Percentiles rank a stretch among this genome's conserved stretches.
phyloP scores from a whole-genome alignment of 30 jellyfish, hydroid and myxozoan genomes.

The Pelagia noctiluca region DNA sequence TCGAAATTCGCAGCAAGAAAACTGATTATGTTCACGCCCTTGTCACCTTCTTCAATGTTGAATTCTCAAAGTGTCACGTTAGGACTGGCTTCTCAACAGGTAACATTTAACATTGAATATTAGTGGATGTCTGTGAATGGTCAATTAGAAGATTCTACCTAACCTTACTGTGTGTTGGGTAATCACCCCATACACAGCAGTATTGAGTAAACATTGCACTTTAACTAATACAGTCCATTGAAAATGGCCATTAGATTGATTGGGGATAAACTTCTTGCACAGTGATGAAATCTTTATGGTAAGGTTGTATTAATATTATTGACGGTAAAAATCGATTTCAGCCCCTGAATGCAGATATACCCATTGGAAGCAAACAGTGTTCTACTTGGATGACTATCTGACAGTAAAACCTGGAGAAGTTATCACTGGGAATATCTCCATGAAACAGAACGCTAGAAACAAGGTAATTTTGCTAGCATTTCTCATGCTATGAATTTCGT shows the following conservation, averaged over 20 bases:
- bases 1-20: slow-evolving; percentile 78
- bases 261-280: too few relatives aligned
- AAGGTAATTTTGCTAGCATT: slow-evolving; percentile 47
- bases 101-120: too few relatives aligned
- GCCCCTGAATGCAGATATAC: slow-evolving; percentile 97
- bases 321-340: slow-evolving; percentile 7
- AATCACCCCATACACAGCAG: too few relatives aligned
- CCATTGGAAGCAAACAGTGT: slow-evolving; percentile 98
- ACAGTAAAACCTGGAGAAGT: slow-evolving; percentile 92
- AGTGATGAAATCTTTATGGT: too few relatives aligned
- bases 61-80: slow-evolving; percentile 94
- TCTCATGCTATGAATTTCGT: background rate
- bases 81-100: slow-evolving; percentile 83
- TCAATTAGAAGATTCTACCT: too few relatives aligned
- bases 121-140: too few relatives aligned
- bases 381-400: slow-evolving; percentile 86
- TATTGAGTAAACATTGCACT: too few relatives aligned
- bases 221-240: too few relatives aligned
- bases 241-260: too few relatives aligned
- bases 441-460: slow-evolving; percentile 83
- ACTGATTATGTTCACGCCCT: slow-evolving; percentile 98
- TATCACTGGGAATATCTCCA: slow-evolving; percentile 71
- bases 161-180: too few relatives aligned
- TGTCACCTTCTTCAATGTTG: slow-evolving; percentile 90
- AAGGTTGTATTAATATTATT: too few relatives aligned